Evolutionary conservation across 2,113 vertebrate species (phyloP).

Genomic region (Miniopterus natalensis): DNA sequence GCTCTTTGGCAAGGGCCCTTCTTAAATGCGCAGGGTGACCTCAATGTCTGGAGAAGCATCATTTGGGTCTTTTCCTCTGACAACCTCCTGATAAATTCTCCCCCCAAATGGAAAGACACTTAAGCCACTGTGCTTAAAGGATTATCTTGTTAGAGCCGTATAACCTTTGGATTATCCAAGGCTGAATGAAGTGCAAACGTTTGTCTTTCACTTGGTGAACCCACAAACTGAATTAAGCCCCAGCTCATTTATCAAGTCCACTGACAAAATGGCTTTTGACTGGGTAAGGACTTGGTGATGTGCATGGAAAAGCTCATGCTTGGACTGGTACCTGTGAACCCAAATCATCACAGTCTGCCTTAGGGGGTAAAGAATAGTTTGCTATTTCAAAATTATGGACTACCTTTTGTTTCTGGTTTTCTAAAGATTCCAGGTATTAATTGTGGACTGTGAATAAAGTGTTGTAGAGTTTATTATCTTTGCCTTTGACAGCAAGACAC

Average conservation of each 20-base stretch:
- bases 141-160: conserved; percentile 57
- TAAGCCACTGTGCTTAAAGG: conserved; percentile 55
- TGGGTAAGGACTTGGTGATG: neutral
- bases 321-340: neutral
- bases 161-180: conserved; percentile 69
- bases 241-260: conserved; percentile 49
- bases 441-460: neutral
- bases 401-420: conserved; percentile 20
- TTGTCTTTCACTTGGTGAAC: conserved; percentile 69
- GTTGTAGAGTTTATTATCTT: neutral
- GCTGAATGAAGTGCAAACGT: conserved; percentile 60
- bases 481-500: neutral
- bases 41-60: conserved; percentile 43
- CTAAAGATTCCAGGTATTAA: neutral
- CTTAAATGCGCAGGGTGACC: conserved; percentile 47
- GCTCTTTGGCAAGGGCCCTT: conserved; percentile 62
- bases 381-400: neutral
- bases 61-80: conserved; percentile 58
- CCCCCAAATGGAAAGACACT: conserved; percentile 40
- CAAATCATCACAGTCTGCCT: neutral
- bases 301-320: neutral
- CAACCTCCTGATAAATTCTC: conserved; percentile 66
- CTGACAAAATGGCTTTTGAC: neutral
- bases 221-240: conserved; percentile 46
- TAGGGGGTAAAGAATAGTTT: neutral